Evolutionary conservation across 1,140 invertebrate genomes (phyloP).

Genomic region (Drosophila miranda): DNA sequence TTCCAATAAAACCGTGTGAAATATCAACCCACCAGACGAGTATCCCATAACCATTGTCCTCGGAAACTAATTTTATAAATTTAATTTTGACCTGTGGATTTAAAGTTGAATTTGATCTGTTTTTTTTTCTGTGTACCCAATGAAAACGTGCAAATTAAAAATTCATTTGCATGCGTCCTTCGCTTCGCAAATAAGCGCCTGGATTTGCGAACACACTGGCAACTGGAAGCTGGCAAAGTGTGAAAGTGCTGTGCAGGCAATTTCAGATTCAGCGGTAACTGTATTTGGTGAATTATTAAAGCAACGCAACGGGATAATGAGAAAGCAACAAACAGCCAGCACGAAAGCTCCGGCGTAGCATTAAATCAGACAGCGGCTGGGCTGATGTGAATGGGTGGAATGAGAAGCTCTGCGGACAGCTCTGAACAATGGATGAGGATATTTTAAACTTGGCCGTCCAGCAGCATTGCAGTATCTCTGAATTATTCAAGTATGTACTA

Average conservation of each 20-base stretch:
- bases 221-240: conserved; percentile 46
- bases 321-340: conserved; percentile 25
- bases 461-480: conserved; percentile 63
- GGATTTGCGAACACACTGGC: conserved; percentile 61
- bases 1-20: too few species aligned
- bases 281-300: conserved; percentile 63
- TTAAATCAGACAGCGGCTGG: conserved; percentile 1
- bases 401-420: conserved; percentile 20
- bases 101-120: too few species aligned
- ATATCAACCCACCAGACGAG: too few species aligned
- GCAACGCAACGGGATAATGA: conserved; percentile 48
- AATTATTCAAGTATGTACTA: conserved; percentile 62
- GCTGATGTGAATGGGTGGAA: neutral
- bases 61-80: too few species aligned
- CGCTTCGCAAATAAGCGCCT: conserved; percentile 50
- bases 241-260: conserved; percentile 54
- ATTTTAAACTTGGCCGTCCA: too few species aligned
- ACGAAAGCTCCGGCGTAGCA: conserved; percentile 35
- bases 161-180: conserved; percentile 64
- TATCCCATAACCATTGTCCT: too few species aligned
- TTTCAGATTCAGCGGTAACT: conserved; percentile 50
- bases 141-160: conserved; percentile 48
- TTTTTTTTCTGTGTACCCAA: conserved; percentile 3
- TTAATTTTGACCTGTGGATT: too few species aligned
- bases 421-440: conserved; percentile 31